Base-by-base conservation (phyloP, 2,797 vertebrate species). In the Limosa lapponica region DNA sequence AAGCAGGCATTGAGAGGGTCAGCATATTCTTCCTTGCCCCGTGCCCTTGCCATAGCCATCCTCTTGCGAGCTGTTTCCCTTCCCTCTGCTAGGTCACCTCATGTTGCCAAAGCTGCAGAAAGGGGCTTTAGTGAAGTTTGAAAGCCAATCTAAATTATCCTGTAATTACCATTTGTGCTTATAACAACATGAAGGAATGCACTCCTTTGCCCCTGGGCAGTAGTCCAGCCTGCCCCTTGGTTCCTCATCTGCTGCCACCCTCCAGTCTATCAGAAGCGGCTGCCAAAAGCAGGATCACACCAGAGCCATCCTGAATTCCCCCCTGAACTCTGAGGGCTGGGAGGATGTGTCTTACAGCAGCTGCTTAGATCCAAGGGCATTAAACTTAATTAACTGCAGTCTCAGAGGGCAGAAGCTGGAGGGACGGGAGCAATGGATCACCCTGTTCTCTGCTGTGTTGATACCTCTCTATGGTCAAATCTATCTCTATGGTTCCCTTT, bases 181-280 rank as follows among this genome's bases (percentile, higher is more conserved):
- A 54, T 87, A 95, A 72, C 72, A 94, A 91, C 88, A 75, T 41
- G 93, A 93, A 94, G 70, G 70, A 95, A 94, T 93, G 82, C 54
- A 34, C 17, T 92, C 43, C 73, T 91, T 89, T 89, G 85, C 70
- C 88, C 72, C 90, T 89, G 84, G 90, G 82, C 93, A 86, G 65
- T 49, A 65, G 88, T 87, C 93, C 88, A 88, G 90, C 54, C 73
- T 95, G 57, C 18, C 57, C 43, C 90, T 90, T 84, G 54, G 85
- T 91, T 91, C 82, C 73, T 93, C 70, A 62, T 84, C 54, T 90
- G 51, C 51, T 84, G 58, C 77, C 74, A 84, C 34, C 52, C 37
- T 82, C 51, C 59, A 27, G 32, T 70, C 36, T 66, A 55, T 79
- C 62, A 93, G 73, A 83, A 88, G 46, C 49, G 28, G 32, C 66